These are phyloP conservation scores for Cyanistes caeruleus DNA, from an alignment of 2,113 vertebrate genomes.

Conservation along the genomic window DNA sequence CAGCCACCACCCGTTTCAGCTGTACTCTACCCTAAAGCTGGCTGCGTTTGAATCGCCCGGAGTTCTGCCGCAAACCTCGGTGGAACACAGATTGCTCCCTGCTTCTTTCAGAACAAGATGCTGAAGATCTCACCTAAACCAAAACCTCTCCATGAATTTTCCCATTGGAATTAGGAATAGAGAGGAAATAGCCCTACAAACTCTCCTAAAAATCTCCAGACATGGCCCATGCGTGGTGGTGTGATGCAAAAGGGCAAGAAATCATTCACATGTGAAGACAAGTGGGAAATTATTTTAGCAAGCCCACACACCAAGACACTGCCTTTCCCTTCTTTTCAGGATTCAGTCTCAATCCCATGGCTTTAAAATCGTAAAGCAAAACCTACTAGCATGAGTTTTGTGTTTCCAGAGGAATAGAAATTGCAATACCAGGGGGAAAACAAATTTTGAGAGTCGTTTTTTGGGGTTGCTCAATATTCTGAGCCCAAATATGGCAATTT, in stretches of 20 bases:
- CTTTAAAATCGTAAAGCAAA: conserved; percentile 45
- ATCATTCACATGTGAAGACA: not conserved
- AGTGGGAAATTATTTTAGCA: conserved; percentile 6
- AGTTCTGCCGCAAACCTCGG: not conserved
- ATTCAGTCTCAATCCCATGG: not conserved
- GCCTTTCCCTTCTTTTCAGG: not conserved
- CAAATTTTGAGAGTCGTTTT: not conserved
- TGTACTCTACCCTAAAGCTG: not conserved
- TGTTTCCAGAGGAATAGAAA: not conserved
- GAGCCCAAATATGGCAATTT: not conserved
- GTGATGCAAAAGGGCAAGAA: conserved; percentile 12
- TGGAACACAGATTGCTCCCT: not conserved
- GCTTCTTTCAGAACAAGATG: not conserved
- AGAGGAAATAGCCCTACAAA: not conserved
- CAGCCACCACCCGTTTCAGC: not conserved
- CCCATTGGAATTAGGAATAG: not conserved
- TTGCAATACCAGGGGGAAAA: not conserved
- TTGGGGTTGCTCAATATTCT: not conserved
- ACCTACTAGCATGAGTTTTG: not conserved
- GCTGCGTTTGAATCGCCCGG: not conserved
- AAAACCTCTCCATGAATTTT: not conserved
- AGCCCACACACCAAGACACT: not conserved
- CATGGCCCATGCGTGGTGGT: not conserved
- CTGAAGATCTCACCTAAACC: not conserved
- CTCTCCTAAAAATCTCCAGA: not conserved